Conservation (phyloP, 2,888 invertebrate species). For the Temnothorax rugatulus region DNA sequence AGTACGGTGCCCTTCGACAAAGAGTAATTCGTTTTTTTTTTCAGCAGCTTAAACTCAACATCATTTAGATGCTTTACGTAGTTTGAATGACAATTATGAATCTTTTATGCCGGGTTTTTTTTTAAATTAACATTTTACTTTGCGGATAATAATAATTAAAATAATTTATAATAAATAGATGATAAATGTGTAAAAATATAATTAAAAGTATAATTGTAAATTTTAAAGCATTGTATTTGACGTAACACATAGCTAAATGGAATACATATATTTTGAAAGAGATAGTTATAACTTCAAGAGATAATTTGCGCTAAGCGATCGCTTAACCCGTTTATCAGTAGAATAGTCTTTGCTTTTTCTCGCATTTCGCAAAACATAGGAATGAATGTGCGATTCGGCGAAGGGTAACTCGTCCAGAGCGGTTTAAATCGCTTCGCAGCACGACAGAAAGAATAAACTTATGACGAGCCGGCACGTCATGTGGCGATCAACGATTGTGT, state of each 20-base stretch:
- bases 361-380: not conserved
- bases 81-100: not conserved
- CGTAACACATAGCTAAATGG: not conserved
- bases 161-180: not conserved
- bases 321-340: slow-evolving; percentile 4
- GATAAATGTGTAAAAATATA: not conserved
- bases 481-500: slow-evolving; percentile 35
- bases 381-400: not conserved
- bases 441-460: slow-evolving; percentile 33
- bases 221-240: not conserved
- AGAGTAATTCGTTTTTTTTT: slow-evolving; percentile 13
- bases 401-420: slow-evolving; percentile 1
- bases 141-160: not conserved
- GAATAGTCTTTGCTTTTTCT: slow-evolving; percentile 1
- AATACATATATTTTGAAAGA: not conserved
- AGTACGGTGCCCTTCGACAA: slow-evolving; percentile 31
- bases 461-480: slow-evolving; percentile 34
- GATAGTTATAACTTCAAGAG: not conserved
- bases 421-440: slow-evolving; percentile 19
- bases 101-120: not conserved
- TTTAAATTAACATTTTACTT: not conserved
- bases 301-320: not conserved
- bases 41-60: not conserved
- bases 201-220: not conserved
- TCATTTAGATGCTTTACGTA: not conserved